Evolutionary conservation across 2,888 invertebrate genomes (phyloP).

Genomic region (Drosophila percnosoma): DNA sequence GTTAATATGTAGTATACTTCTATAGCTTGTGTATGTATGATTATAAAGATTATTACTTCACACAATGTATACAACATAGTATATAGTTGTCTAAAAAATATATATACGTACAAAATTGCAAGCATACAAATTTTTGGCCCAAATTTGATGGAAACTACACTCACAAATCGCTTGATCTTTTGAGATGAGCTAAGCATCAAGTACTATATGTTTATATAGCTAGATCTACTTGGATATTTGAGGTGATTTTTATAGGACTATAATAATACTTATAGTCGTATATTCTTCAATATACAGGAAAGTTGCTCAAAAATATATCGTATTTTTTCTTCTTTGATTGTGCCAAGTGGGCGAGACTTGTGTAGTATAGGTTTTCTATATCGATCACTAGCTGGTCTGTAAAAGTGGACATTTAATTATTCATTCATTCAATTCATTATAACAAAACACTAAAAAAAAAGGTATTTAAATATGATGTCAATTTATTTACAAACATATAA

Average conservation of each 20-base stretch:
- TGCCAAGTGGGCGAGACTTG: background rate
- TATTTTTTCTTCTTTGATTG: background rate
- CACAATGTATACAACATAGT: conserved; percentile 4
- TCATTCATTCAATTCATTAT: background rate
- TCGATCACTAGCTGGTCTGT: background rate
- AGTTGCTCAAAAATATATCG: background rate
- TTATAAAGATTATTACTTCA: background rate
- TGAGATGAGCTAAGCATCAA: background rate
- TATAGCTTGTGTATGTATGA: conserved; percentile 5
- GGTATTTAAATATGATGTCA: conserved; percentile 21
- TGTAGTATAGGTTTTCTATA: background rate
- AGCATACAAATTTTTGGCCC: background rate
- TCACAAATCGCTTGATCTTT: background rate
- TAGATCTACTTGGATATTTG: background rate
- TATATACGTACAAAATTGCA: conserved; percentile 2
- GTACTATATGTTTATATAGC: background rate
- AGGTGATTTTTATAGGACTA: background rate
- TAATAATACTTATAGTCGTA: background rate
- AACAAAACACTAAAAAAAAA: background rate
- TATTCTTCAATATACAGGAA: background rate
- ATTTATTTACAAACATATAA: conserved; percentile 47
- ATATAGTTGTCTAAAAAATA: conserved; percentile 5
- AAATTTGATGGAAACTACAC: background rate
- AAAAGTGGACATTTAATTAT: background rate
- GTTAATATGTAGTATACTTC: conserved; percentile 4